Percentiles rank a stretch among this genome's conserved stretches.
These are phyloP conservation scores for Sinohyriopsis cumingii DNA, from an alignment of 2,888 invertebrate species.

Conservation along the genomic window DNA sequence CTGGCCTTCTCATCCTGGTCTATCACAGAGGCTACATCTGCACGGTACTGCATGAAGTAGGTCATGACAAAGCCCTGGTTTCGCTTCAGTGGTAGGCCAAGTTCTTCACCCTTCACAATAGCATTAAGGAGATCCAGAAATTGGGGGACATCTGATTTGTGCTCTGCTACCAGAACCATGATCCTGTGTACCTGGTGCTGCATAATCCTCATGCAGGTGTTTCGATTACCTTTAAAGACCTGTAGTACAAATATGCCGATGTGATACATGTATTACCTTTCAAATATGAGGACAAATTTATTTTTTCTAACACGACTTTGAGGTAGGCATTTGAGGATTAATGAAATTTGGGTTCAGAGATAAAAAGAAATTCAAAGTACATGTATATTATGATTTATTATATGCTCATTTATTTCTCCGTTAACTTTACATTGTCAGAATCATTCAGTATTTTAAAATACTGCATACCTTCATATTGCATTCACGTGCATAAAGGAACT, in stretches of 20 bases:
- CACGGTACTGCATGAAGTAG: slow-evolving; percentile 69
- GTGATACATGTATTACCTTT: too few species aligned
- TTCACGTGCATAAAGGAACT: too few species aligned
- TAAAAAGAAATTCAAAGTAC: too few species aligned
- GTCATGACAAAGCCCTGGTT: slow-evolving; percentile 71
- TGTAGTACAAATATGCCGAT: slow-evolving; percentile 24
- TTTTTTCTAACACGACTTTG: too few species aligned
- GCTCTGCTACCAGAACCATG: slow-evolving; percentile 62
- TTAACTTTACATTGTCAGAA: too few species aligned
- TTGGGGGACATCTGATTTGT: slow-evolving; percentile 63
- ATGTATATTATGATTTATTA: too few species aligned
- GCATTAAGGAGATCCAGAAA: slow-evolving; percentile 68
- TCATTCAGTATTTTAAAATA: too few species aligned
- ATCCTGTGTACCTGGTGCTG: slow-evolving; percentile 66
- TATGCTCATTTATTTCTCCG: too few species aligned
- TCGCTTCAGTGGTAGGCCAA: slow-evolving; percentile 69
- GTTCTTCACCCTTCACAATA: slow-evolving; percentile 68
- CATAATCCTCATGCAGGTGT: slow-evolving; percentile 67
- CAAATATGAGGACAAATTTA: too few species aligned
- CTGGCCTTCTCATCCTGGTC: slow-evolving; percentile 59
- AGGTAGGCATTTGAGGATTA: too few species aligned
- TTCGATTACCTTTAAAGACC: slow-evolving; percentile 70
- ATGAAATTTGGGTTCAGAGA: too few species aligned
- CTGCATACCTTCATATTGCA: too few species aligned
- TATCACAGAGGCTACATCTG: slow-evolving; percentile 65